Conservation (phyloP, 2,888 invertebrate species). For the Pharmacophagus antenor region DNA sequence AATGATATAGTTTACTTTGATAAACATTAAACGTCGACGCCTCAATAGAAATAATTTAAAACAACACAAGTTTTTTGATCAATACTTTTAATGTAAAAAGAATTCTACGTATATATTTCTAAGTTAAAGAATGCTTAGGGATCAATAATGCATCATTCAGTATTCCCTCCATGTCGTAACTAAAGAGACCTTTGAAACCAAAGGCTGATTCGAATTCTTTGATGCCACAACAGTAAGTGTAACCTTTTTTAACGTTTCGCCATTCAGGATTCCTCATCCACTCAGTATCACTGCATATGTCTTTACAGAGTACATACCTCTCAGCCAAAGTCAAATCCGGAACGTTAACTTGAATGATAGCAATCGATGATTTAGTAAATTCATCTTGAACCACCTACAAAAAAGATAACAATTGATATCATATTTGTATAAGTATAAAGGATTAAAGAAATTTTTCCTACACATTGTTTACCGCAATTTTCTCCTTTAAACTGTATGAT, state of each 20-base stretch:
- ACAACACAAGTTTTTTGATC: not conserved
- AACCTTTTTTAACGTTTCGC: conserved; percentile 46
- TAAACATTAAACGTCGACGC: too few relatives aligned
- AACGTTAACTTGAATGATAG: conserved; percentile 56
- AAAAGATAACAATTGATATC: not conserved
- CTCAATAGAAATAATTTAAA: not conserved
- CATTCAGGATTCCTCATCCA: conserved; percentile 50
- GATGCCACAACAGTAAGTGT: conserved; percentile 51
- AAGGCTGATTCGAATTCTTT: conserved; percentile 47
- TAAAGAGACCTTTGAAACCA: conserved; percentile 36
- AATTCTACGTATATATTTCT: not conserved
- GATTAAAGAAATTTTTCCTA: too few relatives aligned
- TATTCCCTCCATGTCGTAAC: conserved; percentile 28
- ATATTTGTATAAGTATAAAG: not conserved
- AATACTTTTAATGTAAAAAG: not conserved
- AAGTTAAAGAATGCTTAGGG: conserved; percentile 13
- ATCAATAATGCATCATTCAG: conserved; percentile 24
- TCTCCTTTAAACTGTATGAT: not conserved
- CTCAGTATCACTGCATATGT: conserved; percentile 45
- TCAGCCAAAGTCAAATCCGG: conserved; percentile 44
- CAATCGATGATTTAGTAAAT: conserved; percentile 42
- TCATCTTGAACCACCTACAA: conserved; percentile 52
- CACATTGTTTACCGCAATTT: too few relatives aligned
- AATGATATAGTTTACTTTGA: too few relatives aligned
- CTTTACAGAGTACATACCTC: conserved; percentile 44